Conservation (phyloP, 2,888 invertebrate genomes). For the Tipula helvola region DNA sequence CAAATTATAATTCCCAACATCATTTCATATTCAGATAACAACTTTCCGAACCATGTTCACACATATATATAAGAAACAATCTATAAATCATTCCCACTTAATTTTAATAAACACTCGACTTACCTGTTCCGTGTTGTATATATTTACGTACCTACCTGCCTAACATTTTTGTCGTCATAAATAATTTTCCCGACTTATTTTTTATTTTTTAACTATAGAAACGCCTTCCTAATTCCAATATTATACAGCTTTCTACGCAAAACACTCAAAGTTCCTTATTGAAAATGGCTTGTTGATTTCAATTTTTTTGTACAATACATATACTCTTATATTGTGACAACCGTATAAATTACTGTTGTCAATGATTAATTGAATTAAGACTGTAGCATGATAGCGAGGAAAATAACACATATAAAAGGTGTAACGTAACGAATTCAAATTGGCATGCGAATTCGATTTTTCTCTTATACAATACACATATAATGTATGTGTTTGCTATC, state of each 20-base stretch:
- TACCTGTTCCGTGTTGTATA: not conserved
- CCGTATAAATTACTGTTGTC: conserved; percentile 4
- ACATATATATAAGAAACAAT: not conserved
- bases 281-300: not conserved
- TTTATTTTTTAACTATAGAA: not conserved
- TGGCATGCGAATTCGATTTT: not conserved
- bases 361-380: not conserved
- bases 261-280: not conserved
- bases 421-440: not conserved
- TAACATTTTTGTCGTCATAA: not conserved
- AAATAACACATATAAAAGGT: not conserved
- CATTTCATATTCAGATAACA: not conserved
- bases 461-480: not conserved
- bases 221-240: not conserved
- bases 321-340: not conserved
- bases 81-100: not conserved
- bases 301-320: not conserved
- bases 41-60: not conserved
- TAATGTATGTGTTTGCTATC: not conserved
- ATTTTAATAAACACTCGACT: not conserved
- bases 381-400: not conserved
- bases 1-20: not conserved
- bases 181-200: not conserved
- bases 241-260: not conserved
- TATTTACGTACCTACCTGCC: not conserved